Evolutionary conservation across 2,888 invertebrate species (phyloP).

Genomic region (Eremobia ochroleuca): DNA sequence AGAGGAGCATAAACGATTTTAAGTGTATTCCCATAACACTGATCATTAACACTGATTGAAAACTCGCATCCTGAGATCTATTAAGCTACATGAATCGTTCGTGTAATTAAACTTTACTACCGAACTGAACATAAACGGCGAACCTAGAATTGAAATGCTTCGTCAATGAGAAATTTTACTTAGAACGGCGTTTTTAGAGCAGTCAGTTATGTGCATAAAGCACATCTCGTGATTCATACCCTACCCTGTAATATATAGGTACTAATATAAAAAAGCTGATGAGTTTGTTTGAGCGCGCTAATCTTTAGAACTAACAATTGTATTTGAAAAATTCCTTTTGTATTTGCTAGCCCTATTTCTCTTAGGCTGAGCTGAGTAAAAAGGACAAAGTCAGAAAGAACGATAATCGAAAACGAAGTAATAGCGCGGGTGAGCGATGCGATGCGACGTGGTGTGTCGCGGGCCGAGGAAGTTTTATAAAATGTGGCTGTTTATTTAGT

Average conservation of each 20-base stretch:
- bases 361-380: too few species aligned
- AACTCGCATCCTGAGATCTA: slow-evolving; percentile 1
- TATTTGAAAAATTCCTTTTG: not conserved
- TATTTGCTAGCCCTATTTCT: not conserved
- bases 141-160: not conserved
- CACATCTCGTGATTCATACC: too few species aligned
- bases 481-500: too few species aligned
- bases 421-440: too few species aligned
- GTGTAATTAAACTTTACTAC: slow-evolving; percentile 38
- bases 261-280: not conserved
- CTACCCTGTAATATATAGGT: not conserved
- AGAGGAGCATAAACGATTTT: not conserved
- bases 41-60: slow-evolving; percentile 40
- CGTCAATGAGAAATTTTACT: not conserved
- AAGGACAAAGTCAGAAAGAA: too few species aligned
- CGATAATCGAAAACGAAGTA: too few species aligned
- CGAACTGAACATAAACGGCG: slow-evolving; percentile 2
- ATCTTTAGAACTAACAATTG: not conserved
- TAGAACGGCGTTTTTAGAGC: not conserved
- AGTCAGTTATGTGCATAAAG: too few species aligned
- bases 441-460: too few species aligned
- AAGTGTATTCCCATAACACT: slow-evolving; percentile 1
- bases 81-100: slow-evolving; percentile 14
- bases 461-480: too few species aligned
- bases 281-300: too few species aligned